Conservation (phyloP, 35 echinoderm and acorn worm species). For the Eucidaris tribuloides region DNA sequence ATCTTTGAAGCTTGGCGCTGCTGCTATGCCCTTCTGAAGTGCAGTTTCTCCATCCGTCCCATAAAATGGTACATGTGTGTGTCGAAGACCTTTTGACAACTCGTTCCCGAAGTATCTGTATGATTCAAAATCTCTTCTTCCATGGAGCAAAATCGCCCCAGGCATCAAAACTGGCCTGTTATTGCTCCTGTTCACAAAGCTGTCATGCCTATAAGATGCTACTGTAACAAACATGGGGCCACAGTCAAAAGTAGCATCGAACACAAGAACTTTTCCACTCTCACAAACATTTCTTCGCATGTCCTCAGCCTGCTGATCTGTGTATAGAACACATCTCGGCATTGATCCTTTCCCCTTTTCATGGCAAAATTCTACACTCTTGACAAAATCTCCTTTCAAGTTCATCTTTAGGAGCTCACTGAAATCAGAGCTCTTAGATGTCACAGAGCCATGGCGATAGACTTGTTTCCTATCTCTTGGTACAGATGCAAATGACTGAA, state of each 20-base stretch:
- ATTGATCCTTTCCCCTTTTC: slow-evolving; percentile 5
- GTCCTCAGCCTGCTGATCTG: slow-evolving; percentile 26
- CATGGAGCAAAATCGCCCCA: slow-evolving; percentile 23
- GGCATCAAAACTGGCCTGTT: slow-evolving; percentile 19
- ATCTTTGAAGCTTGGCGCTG: slow-evolving; percentile 12
- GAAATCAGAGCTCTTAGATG: not conserved
- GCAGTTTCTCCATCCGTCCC: slow-evolving; percentile 25
- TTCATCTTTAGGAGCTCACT: slow-evolving; percentile 6
- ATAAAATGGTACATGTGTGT: slow-evolving; percentile 14
- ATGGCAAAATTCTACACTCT: slow-evolving; percentile 35
- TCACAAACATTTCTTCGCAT: slow-evolving; percentile 20
- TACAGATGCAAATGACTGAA: not conserved
- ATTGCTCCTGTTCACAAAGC: slow-evolving; percentile 7
- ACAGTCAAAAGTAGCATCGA: slow-evolving; percentile 15
- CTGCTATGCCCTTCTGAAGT: slow-evolving; percentile 27
- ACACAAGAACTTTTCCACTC: slow-evolving; percentile 20
- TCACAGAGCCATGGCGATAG: slow-evolving; percentile 10
- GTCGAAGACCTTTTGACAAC: slow-evolving; percentile 22
- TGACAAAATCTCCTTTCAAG: slow-evolving; percentile 26
- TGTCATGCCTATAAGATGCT: slow-evolving; percentile 2
- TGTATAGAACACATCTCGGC: slow-evolving; percentile 17
- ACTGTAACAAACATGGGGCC: not conserved
- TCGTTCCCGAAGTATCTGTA: slow-evolving; percentile 21
- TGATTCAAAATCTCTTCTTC: slow-evolving; percentile 18
- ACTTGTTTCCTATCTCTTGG: slow-evolving; percentile 14